Evolutionary conservation across 1,140 invertebrate genomes (phyloP), one percentile per base, ranked within the genome.

Genomic region (Drosophila tsacasi): DNA sequence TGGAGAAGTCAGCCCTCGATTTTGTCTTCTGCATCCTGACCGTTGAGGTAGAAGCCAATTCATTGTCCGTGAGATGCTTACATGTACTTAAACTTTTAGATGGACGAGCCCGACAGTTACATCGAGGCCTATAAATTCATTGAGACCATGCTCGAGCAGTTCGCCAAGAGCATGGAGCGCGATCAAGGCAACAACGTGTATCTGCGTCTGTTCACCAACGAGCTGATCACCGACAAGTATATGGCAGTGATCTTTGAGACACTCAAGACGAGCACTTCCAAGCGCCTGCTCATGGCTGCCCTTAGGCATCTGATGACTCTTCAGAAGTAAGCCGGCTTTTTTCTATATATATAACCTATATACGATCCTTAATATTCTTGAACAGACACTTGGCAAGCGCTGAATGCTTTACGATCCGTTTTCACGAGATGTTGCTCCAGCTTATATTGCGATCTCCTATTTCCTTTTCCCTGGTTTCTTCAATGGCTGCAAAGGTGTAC

Each of bases 401-500:
- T 5, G 84, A 90, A 15, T 50, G 65, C 2, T 84, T 89, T 50
- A 23, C 84, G 2, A 25, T 5, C 1, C 63, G 81, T 10, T 79
- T 89, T n/a, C 40, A 76, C 17, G 78, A 90, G 32, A 52, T 63
- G 19, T 54, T 89, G 2, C 46, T 89, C 1, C 35, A 65, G 23
- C 35, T 89, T 6, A 10, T 90, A 23, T 27, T 89, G 4, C 57
- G 76, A 39, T n/a, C 54, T 9, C 23, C 54, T 0, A 6, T 32
- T 9, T 47, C 49, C 0, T 46, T 46, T 15, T 3, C 19, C 3
- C 3, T 19, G 6, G 55, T 87, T 5, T n/a, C 73, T 9, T 57
- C 32, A 13, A 52, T 59, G 39, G 81, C 84, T 10, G 81, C 81
- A 7, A 9, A 81, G 30, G 15, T 89, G 0, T 89, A 89, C 32